Conservation (phyloP, 1,140 invertebrate species). For the Procambarus clarkii region DNA sequence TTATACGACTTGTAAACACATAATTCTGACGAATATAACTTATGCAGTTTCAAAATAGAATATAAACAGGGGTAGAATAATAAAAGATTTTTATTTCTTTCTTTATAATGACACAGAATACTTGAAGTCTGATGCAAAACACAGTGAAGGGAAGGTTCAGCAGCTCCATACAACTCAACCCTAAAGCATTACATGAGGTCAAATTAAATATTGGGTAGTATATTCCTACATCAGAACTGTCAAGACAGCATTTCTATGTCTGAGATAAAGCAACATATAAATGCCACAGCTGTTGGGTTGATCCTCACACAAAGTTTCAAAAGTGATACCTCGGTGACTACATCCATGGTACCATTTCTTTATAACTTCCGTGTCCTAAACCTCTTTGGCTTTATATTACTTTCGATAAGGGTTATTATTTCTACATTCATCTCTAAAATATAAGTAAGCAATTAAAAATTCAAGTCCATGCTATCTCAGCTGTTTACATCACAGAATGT, state of each 20-base stretch:
- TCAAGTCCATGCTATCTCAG: not conserved
- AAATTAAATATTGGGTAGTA: conserved; percentile 11
- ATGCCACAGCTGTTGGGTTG: not conserved
- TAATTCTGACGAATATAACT: no score
- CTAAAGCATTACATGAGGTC: conserved; percentile 35
- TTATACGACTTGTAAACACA: no score
- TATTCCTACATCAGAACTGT: conserved; percentile 27
- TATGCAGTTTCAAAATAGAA: not conserved
- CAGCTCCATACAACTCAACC: conserved; percentile 18
- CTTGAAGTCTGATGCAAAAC: conserved; percentile 51
- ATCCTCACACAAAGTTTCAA: conserved; percentile 20
- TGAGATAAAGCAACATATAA: conserved; percentile 11
- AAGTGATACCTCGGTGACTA: conserved; percentile 27
- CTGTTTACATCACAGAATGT: conserved; percentile 10
- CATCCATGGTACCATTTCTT: conserved; percentile 34
- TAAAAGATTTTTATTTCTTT: conserved; percentile 13
- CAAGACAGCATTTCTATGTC: conserved; percentile 20
- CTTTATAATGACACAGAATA: conserved; percentile 54
- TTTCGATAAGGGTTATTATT: not conserved
- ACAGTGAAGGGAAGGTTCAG: conserved; percentile 30
- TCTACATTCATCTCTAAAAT: not conserved
- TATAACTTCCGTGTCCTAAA: conserved; percentile 3
- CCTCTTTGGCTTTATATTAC: not conserved
- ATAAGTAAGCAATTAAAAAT: not conserved
- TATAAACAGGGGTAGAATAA: not conserved